These are phyloP conservation scores for Pseudomyrmex gracilis DNA, from an alignment of 1,140 invertebrate genomes.

Conservation along the genomic window DNA sequence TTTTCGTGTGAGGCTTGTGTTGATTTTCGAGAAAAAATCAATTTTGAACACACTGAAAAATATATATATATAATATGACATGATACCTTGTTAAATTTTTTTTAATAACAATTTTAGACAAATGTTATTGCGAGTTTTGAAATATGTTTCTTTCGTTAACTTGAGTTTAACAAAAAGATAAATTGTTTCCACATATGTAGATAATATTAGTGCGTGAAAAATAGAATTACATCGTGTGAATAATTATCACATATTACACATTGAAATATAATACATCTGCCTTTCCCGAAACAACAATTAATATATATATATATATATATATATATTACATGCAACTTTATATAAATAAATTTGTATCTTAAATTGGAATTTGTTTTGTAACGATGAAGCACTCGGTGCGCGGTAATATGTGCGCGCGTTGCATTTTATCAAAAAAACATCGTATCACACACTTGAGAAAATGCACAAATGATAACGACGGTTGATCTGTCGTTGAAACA, in stretches of 20 bases:
- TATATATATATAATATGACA: background rate
- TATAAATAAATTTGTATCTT: background rate
- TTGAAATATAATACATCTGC: background rate
- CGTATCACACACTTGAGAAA: background rate
- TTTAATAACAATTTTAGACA: too few relatives aligned
- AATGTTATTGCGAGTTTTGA: background rate
- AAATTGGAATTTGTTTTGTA: background rate
- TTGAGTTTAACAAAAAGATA: background rate
- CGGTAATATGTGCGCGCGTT: background rate
- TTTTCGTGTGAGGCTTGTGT: too few relatives aligned
- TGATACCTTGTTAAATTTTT: background rate
- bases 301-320: too few relatives aligned
- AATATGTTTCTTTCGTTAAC: background rate
- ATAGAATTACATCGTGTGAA: background rate
- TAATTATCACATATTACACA: background rate
- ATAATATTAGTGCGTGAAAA: background rate
- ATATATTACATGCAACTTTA: background rate
- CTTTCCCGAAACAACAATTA: background rate
- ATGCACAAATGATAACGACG: background rate
- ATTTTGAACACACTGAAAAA: too few relatives aligned
- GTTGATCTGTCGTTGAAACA: background rate
- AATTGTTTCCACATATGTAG: background rate
- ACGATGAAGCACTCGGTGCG: background rate
- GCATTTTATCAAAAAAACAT: constrained; percentile 6
- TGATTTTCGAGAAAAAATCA: too few relatives aligned